Percentiles rank a stretch among this genome's conserved stretches.
These are phyloP conservation scores for Rhincodon typus DNA, from an alignment of 2,797 vertebrate species.

Conservation along the genomic window DNA sequence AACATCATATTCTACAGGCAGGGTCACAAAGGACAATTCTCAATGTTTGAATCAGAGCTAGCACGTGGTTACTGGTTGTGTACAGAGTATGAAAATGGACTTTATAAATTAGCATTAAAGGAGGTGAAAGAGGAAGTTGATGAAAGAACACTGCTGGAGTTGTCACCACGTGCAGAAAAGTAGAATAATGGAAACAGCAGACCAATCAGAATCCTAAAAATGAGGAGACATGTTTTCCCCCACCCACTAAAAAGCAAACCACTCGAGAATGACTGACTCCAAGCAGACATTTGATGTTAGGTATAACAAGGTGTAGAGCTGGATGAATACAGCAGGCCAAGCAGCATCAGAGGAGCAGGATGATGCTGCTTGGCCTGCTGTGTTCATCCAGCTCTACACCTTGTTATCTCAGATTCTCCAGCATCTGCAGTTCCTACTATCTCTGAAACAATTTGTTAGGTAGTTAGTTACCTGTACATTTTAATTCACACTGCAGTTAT, in stretches of 20 bases:
- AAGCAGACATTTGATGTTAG: background rate
- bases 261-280: background rate
- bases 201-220: background rate
- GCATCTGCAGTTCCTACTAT: too few species aligned
- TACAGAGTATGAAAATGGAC: background rate
- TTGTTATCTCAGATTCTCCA: too few species aligned
- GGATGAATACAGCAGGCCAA: too few species aligned
- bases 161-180: background rate
- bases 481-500: background rate
- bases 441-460: too few species aligned
- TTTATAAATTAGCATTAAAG: conserved; percentile 26
- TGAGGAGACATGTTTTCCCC: background rate
- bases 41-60: background rate
- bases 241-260: too few species aligned
- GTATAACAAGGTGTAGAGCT: too few species aligned
- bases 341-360: too few species aligned
- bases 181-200: too few species aligned
- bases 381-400: too few species aligned
- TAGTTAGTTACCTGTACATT: background rate
- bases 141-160: background rate
- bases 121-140: background rate
- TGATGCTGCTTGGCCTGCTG: too few species aligned
- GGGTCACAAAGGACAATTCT: background rate
- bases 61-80: background rate
- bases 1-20: background rate